Base-by-base conservation (phyloP, 2,888 invertebrate genomes). In the Trichacis sp. region DNA sequence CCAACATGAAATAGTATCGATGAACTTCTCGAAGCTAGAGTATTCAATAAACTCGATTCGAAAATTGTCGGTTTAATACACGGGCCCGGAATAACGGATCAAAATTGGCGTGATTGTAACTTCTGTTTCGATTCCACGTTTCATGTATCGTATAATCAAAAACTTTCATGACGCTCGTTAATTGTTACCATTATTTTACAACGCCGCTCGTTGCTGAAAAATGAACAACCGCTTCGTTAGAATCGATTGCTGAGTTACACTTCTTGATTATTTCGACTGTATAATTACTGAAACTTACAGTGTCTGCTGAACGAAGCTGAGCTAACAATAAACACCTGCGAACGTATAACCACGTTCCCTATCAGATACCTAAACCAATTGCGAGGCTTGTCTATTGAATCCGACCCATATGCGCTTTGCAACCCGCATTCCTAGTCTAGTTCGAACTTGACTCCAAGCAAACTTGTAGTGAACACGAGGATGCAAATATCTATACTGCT, bases 281-380 rank as follows among this genome's bases (percentile, higher is more conserved):
- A 54, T 64, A 59, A 64, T 59, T 55, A 47, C 20, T 51, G 8
- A 29, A 51, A 59, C 48, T 47, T 58, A 59, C 55, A 59, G 51
- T 59, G 49, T 33, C 51, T 43, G 52, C 53, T 64, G 52, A 64
- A 45, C 49, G 56, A 47, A 47, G 53, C 49, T 61, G 47, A 54
- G 47, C 42, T 49, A 40, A 58, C 48, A 55, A 66, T 62, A 58
- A 61, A 66, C 62, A 66, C 62, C 54, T 52, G 58, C 55, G 57
- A 66, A 57, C 46, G 43, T 51, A 50, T 46, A 24, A 33, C 51
- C 46, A 30, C 54, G 48, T 55, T 66, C 54, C 58, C 51, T 54
- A 58, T 65, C 56, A 57, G 57, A 57, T 58, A 51, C 57, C 61
- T 57, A 57, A 61, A 65, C 57, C 54, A 40, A 58, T 53, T 61